Evolutionary conservation across 2,113 vertebrate genomes (phyloP), one percentile per base, ranked within the genome.

Genomic region (Lepisosteus osseus): DNA sequence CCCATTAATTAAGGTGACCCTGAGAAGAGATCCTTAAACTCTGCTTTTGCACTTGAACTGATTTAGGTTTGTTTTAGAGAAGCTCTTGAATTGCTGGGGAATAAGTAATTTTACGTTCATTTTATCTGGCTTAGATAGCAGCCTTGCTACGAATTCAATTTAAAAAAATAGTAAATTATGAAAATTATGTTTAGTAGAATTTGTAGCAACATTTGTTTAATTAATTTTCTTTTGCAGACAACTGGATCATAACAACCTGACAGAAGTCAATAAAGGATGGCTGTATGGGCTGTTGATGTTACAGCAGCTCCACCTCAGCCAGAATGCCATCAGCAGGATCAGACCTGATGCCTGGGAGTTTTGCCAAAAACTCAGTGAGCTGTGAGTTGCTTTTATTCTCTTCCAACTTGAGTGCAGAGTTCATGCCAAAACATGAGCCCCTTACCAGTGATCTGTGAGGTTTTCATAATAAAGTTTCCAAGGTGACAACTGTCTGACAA

Each of bases 231-330:
- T 57, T 82, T 65, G 62, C 86, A 99, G 97, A 91, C 95, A 97
- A 83, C 87, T 99, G 87, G 95, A 98, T 87, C 90, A 95, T 87
- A 99, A 99, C 91, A 97, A 97, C 87, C 86, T 99, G 77, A 98
- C 96, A 42, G 97, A 98, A 85, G 92, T 99, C 74, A 98, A 90
- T 75, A 98, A 98, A 80, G 95, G 95, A 79, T 99, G 97, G 97
- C 92, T 99, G 70, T 99, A 97, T 17, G 97, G 97, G 71, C 90
- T 98, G 85, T 88, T 94, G 83, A 94, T 90, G 85, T 92, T 99
- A 76, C 93, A 98, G 88, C 93, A 96, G 43, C 96, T 99, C 71
- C 95, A 97, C 86, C 96, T 99, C 74, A 88, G 93, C 85, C 94
- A 97, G 84, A 99, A 99, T 82, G 82, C 93, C 90, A 94, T 98